Evolutionary conservation across 2,113 vertebrate genomes (phyloP), one percentile per base, ranked within the genome.

Genomic region (Crotophaga sulcirostris): DNA sequence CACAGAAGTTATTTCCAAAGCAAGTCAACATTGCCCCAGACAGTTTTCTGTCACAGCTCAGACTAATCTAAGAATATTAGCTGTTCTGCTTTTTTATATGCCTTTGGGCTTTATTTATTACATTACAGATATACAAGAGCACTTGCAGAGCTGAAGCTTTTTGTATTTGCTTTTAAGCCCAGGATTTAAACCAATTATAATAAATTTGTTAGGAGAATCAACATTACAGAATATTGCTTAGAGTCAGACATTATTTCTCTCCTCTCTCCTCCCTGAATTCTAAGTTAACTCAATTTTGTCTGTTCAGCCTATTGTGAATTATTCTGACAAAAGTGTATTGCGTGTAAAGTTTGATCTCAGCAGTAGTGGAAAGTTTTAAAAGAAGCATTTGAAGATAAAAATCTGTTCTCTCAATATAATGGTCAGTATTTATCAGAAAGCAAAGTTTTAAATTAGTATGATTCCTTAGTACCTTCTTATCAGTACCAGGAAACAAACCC

Each of bases 271-370:
- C 10, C 6, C 49, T 5, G 0, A 24, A 29, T 14, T 73, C 3
- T 19, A 45, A 49, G 2, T 70, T 87, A 84, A 87, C 6, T 82
- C 40, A 18, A 5, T 74, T 11, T 73, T 51, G 8, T 45, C 47
- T 81, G 29, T 47, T 70, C 33, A 51, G 36, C 11, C 45, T 76
- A 6, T 4, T 44, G 21, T 26, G 58, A 85, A 18, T 54, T 56
- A 34, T 10, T 55, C 51, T 47, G 47, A 59, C 52, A 81, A 80
- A 74, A 40, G 0, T 0, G 0, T 2, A 2, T 6, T 55, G 26
- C 38, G 45, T 15, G 17, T 54, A 1, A 69, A 73, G 49, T 42
- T 25, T 66, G 13, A 28, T 60, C 12, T 92, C 36, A 59, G 55
- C 7, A 3, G 23, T 1, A 88, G 13, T 7, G 3, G n/a, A 55